Evolutionary conservation across 2,888 invertebrate species (phyloP).

Genomic region (Metalampra italica): DNA sequence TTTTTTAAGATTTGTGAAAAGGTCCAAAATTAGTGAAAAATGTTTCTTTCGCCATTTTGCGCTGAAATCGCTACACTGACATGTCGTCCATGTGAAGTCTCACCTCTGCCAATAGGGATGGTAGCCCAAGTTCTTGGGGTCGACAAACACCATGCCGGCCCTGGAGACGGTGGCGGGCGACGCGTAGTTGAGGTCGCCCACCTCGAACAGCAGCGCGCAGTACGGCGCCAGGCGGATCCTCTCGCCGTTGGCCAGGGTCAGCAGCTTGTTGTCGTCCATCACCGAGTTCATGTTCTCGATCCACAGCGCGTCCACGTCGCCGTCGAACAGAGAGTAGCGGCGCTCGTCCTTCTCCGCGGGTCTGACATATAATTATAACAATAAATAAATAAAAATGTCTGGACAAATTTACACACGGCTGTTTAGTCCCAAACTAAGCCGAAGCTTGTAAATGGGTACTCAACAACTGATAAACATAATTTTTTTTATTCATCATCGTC

Average conservation of each 20-base stretch:
- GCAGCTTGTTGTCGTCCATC: slow-evolving; percentile 95
- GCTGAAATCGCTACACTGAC: no score
- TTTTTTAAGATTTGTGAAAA: no score
- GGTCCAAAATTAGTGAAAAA: no score
- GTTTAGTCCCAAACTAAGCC: no score
- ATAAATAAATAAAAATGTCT: no score
- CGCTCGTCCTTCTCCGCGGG: slow-evolving; percentile 85
- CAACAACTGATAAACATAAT: no score
- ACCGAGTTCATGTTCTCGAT: slow-evolving; percentile 98
- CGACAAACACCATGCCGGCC: slow-evolving; percentile 96
- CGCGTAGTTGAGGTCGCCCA: slow-evolving; percentile 92
- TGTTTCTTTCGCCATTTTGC: no score
- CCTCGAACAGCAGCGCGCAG: slow-evolving; percentile 92
- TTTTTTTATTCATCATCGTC: no score
- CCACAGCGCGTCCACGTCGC: slow-evolving; percentile 96
- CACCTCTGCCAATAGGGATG: slow-evolving; percentile 89
- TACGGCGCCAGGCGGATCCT: slow-evolving; percentile 89
- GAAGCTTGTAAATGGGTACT: no score
- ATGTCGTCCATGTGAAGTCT: not conserved
- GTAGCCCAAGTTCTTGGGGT: slow-evolving; percentile 93
- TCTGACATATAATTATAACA: slow-evolving; percentile 68
- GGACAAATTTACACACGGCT: no score
- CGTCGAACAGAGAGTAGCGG: slow-evolving; percentile 93
- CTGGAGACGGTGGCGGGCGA: slow-evolving; percentile 96
- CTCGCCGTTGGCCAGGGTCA: slow-evolving; percentile 95